Evolutionary conservation across 1,140 invertebrate species (phyloP).

Genomic region (Trichonephila clavata): DNA sequence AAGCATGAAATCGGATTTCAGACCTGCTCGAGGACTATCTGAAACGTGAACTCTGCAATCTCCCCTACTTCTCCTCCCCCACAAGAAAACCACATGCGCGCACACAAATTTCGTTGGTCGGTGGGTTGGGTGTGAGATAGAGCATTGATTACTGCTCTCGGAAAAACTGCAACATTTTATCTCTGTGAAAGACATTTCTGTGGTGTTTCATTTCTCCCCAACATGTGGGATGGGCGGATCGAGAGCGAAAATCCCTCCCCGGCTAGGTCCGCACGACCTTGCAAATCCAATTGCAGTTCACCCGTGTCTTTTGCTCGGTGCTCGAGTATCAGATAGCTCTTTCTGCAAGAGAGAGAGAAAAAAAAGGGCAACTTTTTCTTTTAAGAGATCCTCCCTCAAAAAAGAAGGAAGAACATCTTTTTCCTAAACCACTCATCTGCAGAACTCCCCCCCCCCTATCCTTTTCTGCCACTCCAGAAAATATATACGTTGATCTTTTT

Average conservation of each 20-base stretch:
- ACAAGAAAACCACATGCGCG: background rate
- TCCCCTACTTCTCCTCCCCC: background rate
- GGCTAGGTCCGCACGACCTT: slow-evolving; percentile 52
- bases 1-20: background rate
- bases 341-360: slow-evolving; percentile 28
- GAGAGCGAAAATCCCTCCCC: slow-evolving; percentile 18
- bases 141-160: background rate
- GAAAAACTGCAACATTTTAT: slow-evolving; percentile 51
- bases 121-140: background rate
- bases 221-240: slow-evolving; percentile 35
- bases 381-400: background rate
- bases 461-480: slow-evolving; percentile 43
- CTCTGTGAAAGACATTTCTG: slow-evolving; percentile 30
- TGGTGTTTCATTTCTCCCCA: slow-evolving; percentile 15
- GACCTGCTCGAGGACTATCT: background rate
- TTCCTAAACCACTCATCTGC: slow-evolving; percentile 63
- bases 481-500: slow-evolving; percentile 45
- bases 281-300: slow-evolving; percentile 71
- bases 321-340: slow-evolving; percentile 57
- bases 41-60: background rate
- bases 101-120: background rate
- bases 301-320: slow-evolving; percentile 31
- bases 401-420: slow-evolving; percentile 15
- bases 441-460: background rate
- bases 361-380: slow-evolving; percentile 37